Evolutionary conservation across 2,797 vertebrate genomes (phyloP).

Genomic region (Falco concolor): DNA sequence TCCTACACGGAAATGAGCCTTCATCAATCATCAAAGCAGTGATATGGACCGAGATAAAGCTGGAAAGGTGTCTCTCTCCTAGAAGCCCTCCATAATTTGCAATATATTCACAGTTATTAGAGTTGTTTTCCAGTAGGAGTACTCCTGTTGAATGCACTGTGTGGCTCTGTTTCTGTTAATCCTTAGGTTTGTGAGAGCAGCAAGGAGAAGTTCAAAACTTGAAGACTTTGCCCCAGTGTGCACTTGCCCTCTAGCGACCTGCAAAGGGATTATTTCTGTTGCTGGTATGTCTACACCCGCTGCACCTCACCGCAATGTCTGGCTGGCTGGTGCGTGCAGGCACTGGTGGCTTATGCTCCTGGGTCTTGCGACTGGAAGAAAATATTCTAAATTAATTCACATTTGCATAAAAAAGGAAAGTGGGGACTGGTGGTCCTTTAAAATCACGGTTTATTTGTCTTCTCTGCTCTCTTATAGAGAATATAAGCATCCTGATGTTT

Average conservation of each 20-base stretch:
- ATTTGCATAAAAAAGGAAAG: neutral
- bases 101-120: rapidly evolving
- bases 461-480: neutral
- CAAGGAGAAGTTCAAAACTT: neutral
- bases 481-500: neutral
- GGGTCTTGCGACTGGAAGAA: neutral
- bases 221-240: neutral
- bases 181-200: neutral
- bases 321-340: rapidly evolving
- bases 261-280: neutral
- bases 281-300: rapidly evolving
- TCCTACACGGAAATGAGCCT: neutral
- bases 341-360: neutral
- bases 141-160: neutral
- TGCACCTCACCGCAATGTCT: rapidly evolving
- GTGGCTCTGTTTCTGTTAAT: neutral
- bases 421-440: neutral
- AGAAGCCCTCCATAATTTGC: neutral
- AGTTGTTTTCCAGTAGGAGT: neutral
- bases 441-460: slow-evolving; percentile 26
- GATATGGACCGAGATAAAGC: neutral
- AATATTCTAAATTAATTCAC: neutral
- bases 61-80: neutral
- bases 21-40: neutral
- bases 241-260: neutral